Evolutionary conservation across 1,140 invertebrate species (phyloP), one percentile per base, ranked within the genome.

Genomic region (Drosophila arizonae): DNA sequence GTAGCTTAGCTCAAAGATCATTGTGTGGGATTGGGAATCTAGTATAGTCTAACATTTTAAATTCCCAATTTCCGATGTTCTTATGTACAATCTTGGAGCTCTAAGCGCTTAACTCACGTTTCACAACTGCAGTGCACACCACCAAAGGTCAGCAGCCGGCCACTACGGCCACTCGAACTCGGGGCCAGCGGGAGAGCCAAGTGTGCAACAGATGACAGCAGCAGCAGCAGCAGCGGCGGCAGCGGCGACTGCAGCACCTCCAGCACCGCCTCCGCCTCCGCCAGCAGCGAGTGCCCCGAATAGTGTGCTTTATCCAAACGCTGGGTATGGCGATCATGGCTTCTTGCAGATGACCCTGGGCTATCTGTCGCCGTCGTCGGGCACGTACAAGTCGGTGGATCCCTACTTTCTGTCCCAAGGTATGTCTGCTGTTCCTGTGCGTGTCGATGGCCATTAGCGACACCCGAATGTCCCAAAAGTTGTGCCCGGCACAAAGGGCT

Each of bases 371-470:
- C 94, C 94, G 0, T 90, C 91, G 17, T 93, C 93, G 8, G 93
- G 92, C 65, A 93, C 93, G 13, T 95, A 95, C 78, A 95, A 95
- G 85, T 93, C 92, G 50, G 94, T 95, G 67, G 93, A 94, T 76
- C 94, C 94, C 4, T 95, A 95, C 81, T 95, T 95, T 92, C 86
- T 95, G 33, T 94, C 94, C 51, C 94, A 95, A 94, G 94, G 94
- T 94, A 92, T 70, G 89, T 77, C 76, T 5, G 30, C n/a, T 46
- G 36, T 17, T 17, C 15, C n/a, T 17, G 15, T 8, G 43, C 43
- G 54, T 81, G 61, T 82, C 58, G 71, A 72, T 67, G 21, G 56
- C 64, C 64, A 86, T 90, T 79, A 87, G 55, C 21, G 55, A 89
- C 89, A 89, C 89, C 75, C 75, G 54, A 81, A 85, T 82, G 67